phyloP scores from a whole-genome alignment of 2,888 invertebrate species.

The Embidobia sp. region DNA sequence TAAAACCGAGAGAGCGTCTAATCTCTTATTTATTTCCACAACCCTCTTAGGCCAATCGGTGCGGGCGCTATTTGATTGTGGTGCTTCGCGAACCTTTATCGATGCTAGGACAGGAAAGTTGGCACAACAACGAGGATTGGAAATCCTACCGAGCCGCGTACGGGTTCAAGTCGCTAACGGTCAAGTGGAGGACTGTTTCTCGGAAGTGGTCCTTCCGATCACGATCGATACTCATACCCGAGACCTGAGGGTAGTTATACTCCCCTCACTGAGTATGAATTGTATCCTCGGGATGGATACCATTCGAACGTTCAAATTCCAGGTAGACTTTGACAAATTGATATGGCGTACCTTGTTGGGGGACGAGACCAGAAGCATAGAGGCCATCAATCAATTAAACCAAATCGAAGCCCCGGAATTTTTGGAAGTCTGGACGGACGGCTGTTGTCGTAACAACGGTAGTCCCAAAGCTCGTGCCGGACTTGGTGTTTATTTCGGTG shows the following conservation, averaged over 20 bases:
- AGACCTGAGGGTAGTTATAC: not conserved
- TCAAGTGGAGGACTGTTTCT: not conserved
- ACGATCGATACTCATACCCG: not conserved
- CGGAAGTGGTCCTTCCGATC: not conserved
- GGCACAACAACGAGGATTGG: too few species aligned
- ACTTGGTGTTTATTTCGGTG: conserved; percentile 1
- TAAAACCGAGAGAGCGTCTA: too few species aligned
- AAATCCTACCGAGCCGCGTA: too few species aligned
- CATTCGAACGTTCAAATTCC: not conserved
- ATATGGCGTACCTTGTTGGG: not conserved
- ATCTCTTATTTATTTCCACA: too few species aligned
- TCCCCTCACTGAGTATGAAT: too few species aligned
- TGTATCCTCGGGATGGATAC: too few species aligned
- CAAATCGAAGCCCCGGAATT: not conserved
- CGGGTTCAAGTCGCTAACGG: not conserved
- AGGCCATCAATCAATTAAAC: too few species aligned
- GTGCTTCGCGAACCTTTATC: not conserved
- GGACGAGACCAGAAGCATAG: not conserved
- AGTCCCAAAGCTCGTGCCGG: not conserved
- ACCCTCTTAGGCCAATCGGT: too few species aligned
- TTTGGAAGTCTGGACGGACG: conserved; percentile 9
- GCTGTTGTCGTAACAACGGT: not conserved
- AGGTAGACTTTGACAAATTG: not conserved
- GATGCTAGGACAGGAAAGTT: not conserved
- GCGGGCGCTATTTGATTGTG: not conserved